These are phyloP conservation scores for Pseudomugil gertrudae DNA, from an alignment of 2,797 vertebrate species.

Conservation along the genomic window DNA sequence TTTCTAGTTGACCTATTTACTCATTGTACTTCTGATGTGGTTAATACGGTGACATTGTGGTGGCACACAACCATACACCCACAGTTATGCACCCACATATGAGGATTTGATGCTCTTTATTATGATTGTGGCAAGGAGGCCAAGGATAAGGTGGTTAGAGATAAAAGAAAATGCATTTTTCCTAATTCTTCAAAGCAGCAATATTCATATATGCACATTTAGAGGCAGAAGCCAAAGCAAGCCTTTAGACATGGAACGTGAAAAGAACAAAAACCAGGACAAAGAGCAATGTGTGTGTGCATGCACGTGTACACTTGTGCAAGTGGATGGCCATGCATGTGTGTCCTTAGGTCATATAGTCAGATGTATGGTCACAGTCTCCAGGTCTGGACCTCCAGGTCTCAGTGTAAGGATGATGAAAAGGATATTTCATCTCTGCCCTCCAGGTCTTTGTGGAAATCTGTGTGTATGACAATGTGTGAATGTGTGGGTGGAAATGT, in stretches of 20 bases:
- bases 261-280: slow-evolving; percentile 3
- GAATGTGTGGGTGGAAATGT: slow-evolving; percentile 13
- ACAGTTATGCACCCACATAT: slow-evolving; percentile 61
- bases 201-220: slow-evolving; percentile 52
- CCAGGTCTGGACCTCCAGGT: slow-evolving; percentile 54
- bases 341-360: slow-evolving; percentile 51
- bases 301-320: slow-evolving; percentile 11
- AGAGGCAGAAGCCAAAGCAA: slow-evolving; percentile 12
- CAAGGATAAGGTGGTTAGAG: slow-evolving; percentile 46
- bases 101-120: slow-evolving; percentile 61
- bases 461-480: slow-evolving; percentile 10
- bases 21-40: slow-evolving; percentile 69
- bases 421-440: slow-evolving; percentile 64
- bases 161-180: slow-evolving; percentile 10
- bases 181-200: slow-evolving; percentile 39
- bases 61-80: slow-evolving; percentile 69
- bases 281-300: slow-evolving; percentile 18
- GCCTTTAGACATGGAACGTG: slow-evolving; percentile 21
- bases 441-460: slow-evolving; percentile 47
- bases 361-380: slow-evolving; percentile 63
- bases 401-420: slow-evolving; percentile 62
- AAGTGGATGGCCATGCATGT: slow-evolving; percentile 3
- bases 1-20: slow-evolving; percentile 79
- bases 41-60: slow-evolving; percentile 70
- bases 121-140: slow-evolving; percentile 36